Base-by-base conservation (phyloP, 37 sponge, comb jelly and placozoan species). In the Chondrosia reniformis region DNA sequence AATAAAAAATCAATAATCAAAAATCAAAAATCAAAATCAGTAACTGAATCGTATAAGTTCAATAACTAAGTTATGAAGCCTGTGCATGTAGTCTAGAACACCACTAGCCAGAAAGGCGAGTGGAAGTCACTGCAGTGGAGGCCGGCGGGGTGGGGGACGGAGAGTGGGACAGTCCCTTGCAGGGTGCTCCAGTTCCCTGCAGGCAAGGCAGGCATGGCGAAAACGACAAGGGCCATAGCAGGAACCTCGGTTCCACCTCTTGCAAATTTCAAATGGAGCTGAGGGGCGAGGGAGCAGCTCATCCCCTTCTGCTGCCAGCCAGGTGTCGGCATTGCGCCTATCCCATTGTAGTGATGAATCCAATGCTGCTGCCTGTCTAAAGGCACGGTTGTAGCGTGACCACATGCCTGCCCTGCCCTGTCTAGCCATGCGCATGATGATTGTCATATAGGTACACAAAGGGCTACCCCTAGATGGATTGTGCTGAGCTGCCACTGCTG, bases 291-390 rank as follows among this genome's bases (percentile, higher is more conserved):
- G 34, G 31, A 17, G 67, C 7, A 17, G 8, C 6, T 59, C 61
- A 7, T 69, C 72, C 6, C 24, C 31, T 2, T 43, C 8, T 41
- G 72, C 72, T 37, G 72, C 31, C 8, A 69, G 72, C 72, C 72
- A 69, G 44, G 42, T 40, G 1, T 69, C 43, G n/a, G 72, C 22
- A 24, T 69, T 22, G 2, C 43, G 31, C 30, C 66, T 4, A 7
- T 64, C 66, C 66, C 66, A 64, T 36, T 1, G 72, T 24, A 36
- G 42, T 2, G 72, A 24, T 17, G 76, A 55, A 55, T 76, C 19
- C 9, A 76, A 33, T 1, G 55, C 56, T 2, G 56, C 76, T 45
- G 76, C 76, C 76, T 76, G 56, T 1, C 76, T 33, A 21, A 76
- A 55, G 56, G 56, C 44, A 2, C 43, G 44, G 43, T 69, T 44